Percentiles rank a stretch among this genome's conserved stretches.
phyloP scores from a whole-genome alignment of 2,797 vertebrate species.

The Acanthurus tractus region DNA sequence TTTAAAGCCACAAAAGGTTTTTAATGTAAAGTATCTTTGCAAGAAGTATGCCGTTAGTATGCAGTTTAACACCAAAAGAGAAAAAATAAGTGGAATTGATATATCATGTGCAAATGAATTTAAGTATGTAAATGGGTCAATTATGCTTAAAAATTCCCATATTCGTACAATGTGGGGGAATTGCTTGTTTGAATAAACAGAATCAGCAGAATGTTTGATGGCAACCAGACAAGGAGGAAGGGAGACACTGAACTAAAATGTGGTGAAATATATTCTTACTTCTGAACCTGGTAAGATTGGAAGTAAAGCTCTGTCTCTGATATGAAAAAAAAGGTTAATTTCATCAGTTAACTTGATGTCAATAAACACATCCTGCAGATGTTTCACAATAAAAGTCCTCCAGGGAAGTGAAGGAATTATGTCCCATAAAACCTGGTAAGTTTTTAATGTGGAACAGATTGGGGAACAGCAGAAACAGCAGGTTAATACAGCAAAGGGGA shows the following conservation, averaged over 20 bases:
- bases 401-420: conserved; percentile 22
- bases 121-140: not conserved
- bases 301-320: not conserved
- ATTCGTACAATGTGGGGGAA: not conserved
- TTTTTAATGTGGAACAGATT: conserved; percentile 52
- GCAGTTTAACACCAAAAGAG: not conserved
- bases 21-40: not conserved
- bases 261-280: not conserved
- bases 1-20: not conserved
- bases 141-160: too few species aligned
- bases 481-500: conserved; percentile 31
- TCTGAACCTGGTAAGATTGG: not conserved
- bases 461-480: conserved; percentile 34
- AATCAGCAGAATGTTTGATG: not conserved
- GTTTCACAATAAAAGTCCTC: conserved; percentile 54
- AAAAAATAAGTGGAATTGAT: not conserved
- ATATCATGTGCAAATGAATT: not conserved
- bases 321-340: not conserved
- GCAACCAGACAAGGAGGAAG: not conserved
- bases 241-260: not conserved
- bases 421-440: conserved; percentile 34
- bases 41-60: not conserved
- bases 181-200: not conserved
- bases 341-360: conserved; percentile 28
- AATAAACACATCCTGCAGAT: conserved; percentile 44